Evolutionary conservation across 2,888 invertebrate genomes (phyloP), one percentile per base, ranked within the genome.

Genomic region (Hypomecis atomaria): DNA sequence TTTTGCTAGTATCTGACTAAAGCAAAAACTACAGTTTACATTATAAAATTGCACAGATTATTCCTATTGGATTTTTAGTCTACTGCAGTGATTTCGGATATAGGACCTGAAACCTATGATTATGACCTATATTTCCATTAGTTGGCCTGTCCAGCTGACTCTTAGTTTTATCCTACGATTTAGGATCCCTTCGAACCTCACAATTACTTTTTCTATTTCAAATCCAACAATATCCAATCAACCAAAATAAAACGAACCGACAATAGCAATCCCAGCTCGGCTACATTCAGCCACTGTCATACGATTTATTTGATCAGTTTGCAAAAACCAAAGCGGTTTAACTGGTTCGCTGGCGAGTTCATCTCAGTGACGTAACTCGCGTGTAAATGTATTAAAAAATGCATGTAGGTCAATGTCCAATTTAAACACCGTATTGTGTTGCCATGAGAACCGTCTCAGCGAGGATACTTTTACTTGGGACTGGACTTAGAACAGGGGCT

Each of bases 401-500:
- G 65, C 43, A 71, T 68, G 52, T 62, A 47, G 72, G 72, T 69
- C 71, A 71, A 62, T 68, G 66, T 66, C 56, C 66, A 69, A 67
- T 66, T 67, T 59, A 60, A 57, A 57, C 52, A 67, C 38, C 6
- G 61, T 50, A 47, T 47, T 44, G 58, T 59, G 49, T 59, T 59
- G 48, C 54, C 49, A 55, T 50, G 64, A 55, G 64, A 55, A 62
- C 62, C 38, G 47, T 40, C 40, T 47, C 23, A 38, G 40, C 37
- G 33, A 40, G 49, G 45, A 50, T 52, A 57, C 52, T 37, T 48
- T 62, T 57, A 56, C 50, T 50, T 13, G 48, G 33, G 38, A 11
- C 36, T 23, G 23, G 23, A 23, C 23, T 23, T 23, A 23, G 23
- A 23, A 23, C 23, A 23, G 23, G 23, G 23, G 23, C 3, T 23